Percentiles rank a stretch among this genome's conserved stretches.
phyloP scores from a whole-genome alignment of 2,888 invertebrate species.

The Timema podura region DNA sequence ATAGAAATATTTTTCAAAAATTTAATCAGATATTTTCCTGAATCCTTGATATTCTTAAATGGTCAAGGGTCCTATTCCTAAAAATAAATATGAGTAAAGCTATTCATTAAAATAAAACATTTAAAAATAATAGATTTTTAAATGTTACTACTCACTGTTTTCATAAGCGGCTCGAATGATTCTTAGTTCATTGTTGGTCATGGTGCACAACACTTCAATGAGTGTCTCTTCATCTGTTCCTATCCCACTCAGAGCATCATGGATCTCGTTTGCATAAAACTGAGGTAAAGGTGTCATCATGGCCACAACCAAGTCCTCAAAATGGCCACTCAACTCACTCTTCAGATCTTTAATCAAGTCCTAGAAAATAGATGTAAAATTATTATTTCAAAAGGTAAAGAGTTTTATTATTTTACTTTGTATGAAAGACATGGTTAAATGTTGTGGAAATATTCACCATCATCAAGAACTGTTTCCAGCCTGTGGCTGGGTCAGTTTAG shows the following conservation, averaged over 20 bases:
- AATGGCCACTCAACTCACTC: slow-evolving; percentile 84
- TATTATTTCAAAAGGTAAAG: too few relatives aligned
- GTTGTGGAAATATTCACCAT: too few relatives aligned
- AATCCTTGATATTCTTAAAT: too few relatives aligned
- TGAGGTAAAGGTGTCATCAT: slow-evolving; percentile 81
- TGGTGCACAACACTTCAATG: slow-evolving; percentile 84
- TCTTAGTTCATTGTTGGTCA: slow-evolving; percentile 79
- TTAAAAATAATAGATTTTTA: too few relatives aligned
- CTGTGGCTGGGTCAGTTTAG: too few relatives aligned
- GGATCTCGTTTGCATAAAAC: slow-evolving; percentile 77
- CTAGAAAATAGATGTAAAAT: not conserved
- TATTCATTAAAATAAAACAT: too few relatives aligned
- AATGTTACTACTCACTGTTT: slow-evolving; percentile 59
- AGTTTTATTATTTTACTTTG: too few relatives aligned
- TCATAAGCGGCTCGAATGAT: slow-evolving; percentile 74
- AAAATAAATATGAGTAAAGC: too few relatives aligned
- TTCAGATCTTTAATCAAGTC: slow-evolving; percentile 73
- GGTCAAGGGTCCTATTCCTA: too few relatives aligned
- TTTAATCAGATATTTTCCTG: too few relatives aligned
- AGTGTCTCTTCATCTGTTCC: slow-evolving; percentile 83
- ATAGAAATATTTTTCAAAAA: not conserved
- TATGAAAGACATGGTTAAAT: too few relatives aligned
- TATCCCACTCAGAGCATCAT: slow-evolving; percentile 77
- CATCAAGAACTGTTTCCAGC: too few relatives aligned
- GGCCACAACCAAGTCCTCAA: slow-evolving; percentile 77